Evolutionary conservation across 1,140 invertebrate genomes (phyloP).

Genomic region (Heliconius himera): DNA sequence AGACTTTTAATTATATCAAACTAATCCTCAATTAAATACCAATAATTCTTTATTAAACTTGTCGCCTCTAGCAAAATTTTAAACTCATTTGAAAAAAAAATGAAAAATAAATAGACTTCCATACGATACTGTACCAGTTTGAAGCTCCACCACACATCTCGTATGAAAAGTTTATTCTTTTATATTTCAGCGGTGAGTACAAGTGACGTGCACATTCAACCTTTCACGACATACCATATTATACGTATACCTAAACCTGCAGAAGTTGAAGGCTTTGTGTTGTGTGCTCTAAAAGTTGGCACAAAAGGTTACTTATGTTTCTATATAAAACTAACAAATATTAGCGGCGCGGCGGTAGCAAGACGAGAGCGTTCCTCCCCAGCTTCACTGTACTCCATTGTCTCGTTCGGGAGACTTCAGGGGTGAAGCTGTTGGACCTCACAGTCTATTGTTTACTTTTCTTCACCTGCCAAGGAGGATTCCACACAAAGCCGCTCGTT

Average conservation of each 20-base stretch:
- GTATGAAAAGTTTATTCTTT: conserved; percentile 9
- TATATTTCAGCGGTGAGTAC: conserved; percentile 12
- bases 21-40: neutral
- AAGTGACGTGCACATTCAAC: conserved; percentile 8
- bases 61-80: neutral
- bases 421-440: conserved; percentile 50
- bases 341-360: conserved; percentile 65
- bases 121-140: neutral
- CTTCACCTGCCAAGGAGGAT: conserved; percentile 73
- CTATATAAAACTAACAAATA: conserved; percentile 78
- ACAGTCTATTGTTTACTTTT: conserved; percentile 74
- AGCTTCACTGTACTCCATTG: conserved; percentile 58
- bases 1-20: too few relatives aligned
- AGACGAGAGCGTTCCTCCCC: conserved; percentile 69
- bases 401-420: conserved; percentile 71
- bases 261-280: conserved; percentile 51
- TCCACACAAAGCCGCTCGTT: conserved; percentile 72
- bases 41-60: neutral
- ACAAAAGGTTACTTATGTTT: conserved; percentile 67
- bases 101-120: neutral
- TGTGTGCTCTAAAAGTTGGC: conserved; percentile 59
- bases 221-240: conserved; percentile 18
- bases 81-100: neutral
- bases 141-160: neutral
- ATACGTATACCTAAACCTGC: conserved; percentile 22